Base-by-base conservation (phyloP, 2,888 invertebrate genomes). In the Deladenus siricidicola region DNA sequence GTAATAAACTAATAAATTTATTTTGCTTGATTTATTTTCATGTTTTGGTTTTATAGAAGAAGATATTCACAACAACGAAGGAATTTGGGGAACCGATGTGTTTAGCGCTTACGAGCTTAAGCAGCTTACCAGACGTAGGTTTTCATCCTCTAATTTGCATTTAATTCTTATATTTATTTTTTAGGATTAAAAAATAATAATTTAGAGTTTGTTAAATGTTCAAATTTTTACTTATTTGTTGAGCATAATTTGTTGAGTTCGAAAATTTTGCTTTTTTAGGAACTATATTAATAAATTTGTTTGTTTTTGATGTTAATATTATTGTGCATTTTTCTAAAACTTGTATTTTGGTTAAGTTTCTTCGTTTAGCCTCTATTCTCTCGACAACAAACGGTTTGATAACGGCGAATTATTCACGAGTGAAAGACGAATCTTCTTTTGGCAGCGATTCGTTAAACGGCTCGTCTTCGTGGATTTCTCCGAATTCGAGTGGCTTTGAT, bases 51-150 rank as follows among this genome's bases (percentile, higher is more conserved):
- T n/a, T 56, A 4, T 19, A 51, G 58, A 58, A 26, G 65, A 42
- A 23, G 56, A 51, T 3, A n/a, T 49, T 1, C 53, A 51, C 4
- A 45, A 48, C 17, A 44, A 47, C 85, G 92, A 94, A 86, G 93
- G 93, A 83, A 94, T 96, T 84, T 87, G 92, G 86, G 94, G 96
- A 80, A 96, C 94, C 80, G 96, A 96, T 82, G 96, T 96, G 83
- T 98, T 96, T 87, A 92, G 93, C 79, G 94, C 96, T 80, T 90
- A 90, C 85, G 96, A 98, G 86, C 87, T 98, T 83, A 91, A 93
- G 89, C 89, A 90, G 85, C 86, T 96, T 82, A 94, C 94, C 79
- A 91, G 90, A 89, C 88, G 90, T 90, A 86, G 81, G 81, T 52
- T 30, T 45, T 29, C 14, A n/a, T n/a, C n/a, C n/a, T n/a, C n/a